Percentiles rank a stretch among this genome's conserved stretches.
Evolutionary conservation across 2,113 vertebrate species (phyloP).

Genomic region (Turnix velox): DNA sequence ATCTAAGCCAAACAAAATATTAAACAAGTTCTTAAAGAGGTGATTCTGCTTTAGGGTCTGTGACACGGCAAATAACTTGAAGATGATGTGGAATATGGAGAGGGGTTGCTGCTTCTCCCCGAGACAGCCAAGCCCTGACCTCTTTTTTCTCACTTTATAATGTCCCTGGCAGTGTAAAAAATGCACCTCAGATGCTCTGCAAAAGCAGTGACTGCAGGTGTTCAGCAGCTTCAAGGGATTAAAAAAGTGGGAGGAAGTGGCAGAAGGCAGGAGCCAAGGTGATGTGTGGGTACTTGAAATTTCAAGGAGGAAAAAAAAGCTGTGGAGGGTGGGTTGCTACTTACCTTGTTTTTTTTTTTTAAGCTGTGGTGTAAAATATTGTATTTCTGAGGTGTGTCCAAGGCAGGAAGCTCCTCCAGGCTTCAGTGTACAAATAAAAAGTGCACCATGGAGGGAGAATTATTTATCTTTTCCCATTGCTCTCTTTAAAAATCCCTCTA

Average conservation of each 20-base stretch:
- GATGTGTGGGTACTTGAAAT: neutral
- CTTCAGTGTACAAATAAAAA: slow-evolving; percentile 35
- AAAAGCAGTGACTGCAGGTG: slow-evolving; percentile 28
- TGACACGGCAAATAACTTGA: neutral
- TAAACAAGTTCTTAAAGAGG: neutral
- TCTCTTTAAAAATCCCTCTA: slow-evolving; percentile 23
- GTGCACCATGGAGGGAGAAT: neutral
- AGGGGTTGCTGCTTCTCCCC: neutral
- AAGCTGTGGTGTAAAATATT: neutral
- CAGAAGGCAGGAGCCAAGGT: slow-evolving; percentile 19
- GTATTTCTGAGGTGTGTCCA: slow-evolving; percentile 24
- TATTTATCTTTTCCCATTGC: slow-evolving; percentile 44
- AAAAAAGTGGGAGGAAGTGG: neutral
- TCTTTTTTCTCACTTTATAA: neutral
- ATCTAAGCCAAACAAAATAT: neutral
- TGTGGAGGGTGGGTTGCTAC: neutral
- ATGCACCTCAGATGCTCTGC: neutral
- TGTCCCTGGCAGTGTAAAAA: neutral
- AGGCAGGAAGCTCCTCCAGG: slow-evolving; percentile 15
- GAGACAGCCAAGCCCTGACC: neutral
- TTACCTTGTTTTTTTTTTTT: neutral
- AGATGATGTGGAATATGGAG: neutral
- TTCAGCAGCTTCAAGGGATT: slow-evolving; percentile 28
- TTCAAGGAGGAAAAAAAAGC: neutral
- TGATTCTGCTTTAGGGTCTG: neutral